Conservation (phyloP, 1,140 invertebrate species). For the Conopomorpha cramerella region DNA sequence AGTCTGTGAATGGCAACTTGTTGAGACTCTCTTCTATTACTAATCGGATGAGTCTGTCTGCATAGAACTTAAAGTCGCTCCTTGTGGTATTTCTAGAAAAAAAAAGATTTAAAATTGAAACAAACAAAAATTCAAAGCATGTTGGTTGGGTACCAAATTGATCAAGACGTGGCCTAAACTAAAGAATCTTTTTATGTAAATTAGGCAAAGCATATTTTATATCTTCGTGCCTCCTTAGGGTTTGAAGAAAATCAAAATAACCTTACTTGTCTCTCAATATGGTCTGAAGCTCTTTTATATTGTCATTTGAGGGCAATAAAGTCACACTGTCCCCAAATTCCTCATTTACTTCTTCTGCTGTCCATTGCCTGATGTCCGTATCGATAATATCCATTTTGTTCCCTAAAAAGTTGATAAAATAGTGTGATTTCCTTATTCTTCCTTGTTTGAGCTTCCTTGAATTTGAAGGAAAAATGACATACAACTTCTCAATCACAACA, state of each 20-base stretch:
- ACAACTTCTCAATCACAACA: too few relatives aligned
- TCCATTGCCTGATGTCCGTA: slow-evolving; percentile 40
- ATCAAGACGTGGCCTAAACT: too few relatives aligned
- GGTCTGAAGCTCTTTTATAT: slow-evolving; percentile 92
- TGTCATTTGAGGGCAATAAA: slow-evolving; percentile 80
- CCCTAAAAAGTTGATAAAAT: too few relatives aligned
- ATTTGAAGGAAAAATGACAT: too few relatives aligned
- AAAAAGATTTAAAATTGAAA: slow-evolving; percentile 2
- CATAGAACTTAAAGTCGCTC: slow-evolving; percentile 98
- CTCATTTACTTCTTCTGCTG: slow-evolving; percentile 41
- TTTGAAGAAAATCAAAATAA: background rate
- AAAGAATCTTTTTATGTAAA: too few relatives aligned
- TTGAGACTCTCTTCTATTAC: slow-evolving; percentile 99
- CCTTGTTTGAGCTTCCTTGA: too few relatives aligned
- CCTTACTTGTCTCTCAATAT: slow-evolving; percentile 92
- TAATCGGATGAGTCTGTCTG: slow-evolving; percentile 90
- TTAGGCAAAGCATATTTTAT: slow-evolving; percentile 6
- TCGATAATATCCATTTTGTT: slow-evolving; percentile 44
- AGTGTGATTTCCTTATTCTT: too few relatives aligned
- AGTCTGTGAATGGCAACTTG: slow-evolving; percentile 91
- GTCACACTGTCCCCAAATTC: slow-evolving; percentile 83
- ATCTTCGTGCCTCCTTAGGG: background rate
- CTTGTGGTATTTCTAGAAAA: slow-evolving; percentile 83
- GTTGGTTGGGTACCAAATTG: too few relatives aligned
- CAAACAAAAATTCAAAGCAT: slow-evolving; percentile 1